Base-by-base conservation (phyloP, 2,113 vertebrate genomes). In the Pelecanus crispus region DNA sequence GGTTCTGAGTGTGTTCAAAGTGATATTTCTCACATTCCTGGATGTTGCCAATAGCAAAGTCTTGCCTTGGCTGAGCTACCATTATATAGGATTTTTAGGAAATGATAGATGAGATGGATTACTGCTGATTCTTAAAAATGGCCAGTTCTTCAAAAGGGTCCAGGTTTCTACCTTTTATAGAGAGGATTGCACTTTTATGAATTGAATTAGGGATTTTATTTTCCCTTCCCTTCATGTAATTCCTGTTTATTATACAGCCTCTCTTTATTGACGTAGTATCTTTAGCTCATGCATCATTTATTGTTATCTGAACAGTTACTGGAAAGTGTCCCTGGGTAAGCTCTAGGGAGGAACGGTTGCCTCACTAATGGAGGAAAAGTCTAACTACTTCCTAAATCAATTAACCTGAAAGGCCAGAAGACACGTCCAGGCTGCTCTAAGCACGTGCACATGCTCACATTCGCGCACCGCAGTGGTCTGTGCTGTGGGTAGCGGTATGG, bases 341-440 rank as follows among this genome's bases (percentile, higher is more conserved):
- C 90, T 95, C 96, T n/a, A 14, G 71, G 93, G 97, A 96, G 83
- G 75, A 90, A 91, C 1, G 18, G 74, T 67, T 96, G 82, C 92
- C 82, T 96, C 82, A 34, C 94, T 97, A 97, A 97, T 97, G 97
- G 97, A 96, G 97, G 96, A 94, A 97, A 96, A 94, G 49, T 58
- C 86, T 93, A 97, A 97, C 92, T 73, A 95, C 90, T 97, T 97
- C 97, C 97, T 96, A 95, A 97, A 97, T 96, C 96, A 95, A 97
- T 97, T 96, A 97, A 55, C 90, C 90, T 50, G 36, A 91, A 61
- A 94, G 91, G 83, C 90, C 87, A 96, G 89, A 10, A 94, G 59
- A 86, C 55, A 73, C 1, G 1, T 55, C 59, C 73, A 32, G 62
- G 78, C 78, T 91, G 84, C 81, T 91, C 80, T 49, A 40, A 58